These are phyloP conservation scores for Cyclargus thomasi DNA, from an alignment of 1,140 invertebrate species.

Conservation along the genomic window DNA sequence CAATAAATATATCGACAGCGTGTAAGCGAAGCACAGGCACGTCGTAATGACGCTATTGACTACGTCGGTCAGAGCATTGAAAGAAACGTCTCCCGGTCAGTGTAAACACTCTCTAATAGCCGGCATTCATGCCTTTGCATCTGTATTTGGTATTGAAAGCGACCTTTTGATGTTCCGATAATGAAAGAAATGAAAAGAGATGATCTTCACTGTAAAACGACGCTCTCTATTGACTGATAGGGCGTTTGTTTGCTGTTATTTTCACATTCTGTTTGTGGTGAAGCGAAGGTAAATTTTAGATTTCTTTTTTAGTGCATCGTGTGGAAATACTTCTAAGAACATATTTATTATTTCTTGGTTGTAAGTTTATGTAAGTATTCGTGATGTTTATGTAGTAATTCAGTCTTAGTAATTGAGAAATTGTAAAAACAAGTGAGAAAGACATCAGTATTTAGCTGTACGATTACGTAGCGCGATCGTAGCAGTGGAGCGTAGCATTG, in stretches of 20 bases:
- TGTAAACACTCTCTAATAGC: slow-evolving; percentile 55
- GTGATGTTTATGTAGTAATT: too few species aligned
- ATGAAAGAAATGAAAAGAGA: slow-evolving; percentile 20
- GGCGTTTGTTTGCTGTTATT: background rate
- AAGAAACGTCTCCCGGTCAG: slow-evolving; percentile 60
- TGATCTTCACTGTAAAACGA: slow-evolving; percentile 12
- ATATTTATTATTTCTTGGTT: too few species aligned
- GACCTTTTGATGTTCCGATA: slow-evolving; percentile 25
- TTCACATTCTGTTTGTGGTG: background rate
- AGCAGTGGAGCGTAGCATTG: too few species aligned
- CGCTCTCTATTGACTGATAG: slow-evolving; percentile 8
- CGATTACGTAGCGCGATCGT: too few species aligned
- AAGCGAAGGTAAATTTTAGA: background rate
- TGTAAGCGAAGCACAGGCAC: slow-evolving; percentile 35
- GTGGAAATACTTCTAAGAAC: background rate
- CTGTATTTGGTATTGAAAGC: slow-evolving; percentile 28
- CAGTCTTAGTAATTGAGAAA: too few species aligned
- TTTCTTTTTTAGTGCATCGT: background rate
- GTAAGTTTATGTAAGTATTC: too few species aligned
- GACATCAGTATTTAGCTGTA: too few species aligned
- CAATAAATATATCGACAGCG: background rate
- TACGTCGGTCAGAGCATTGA: slow-evolving; percentile 52
- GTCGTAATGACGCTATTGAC: slow-evolving; percentile 52
- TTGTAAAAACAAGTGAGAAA: too few species aligned
- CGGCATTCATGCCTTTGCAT: slow-evolving; percentile 39